These are phyloP conservation scores for Dipodomys stephensi DNA, from an alignment of 2,113 vertebrate species.

Conservation along the genomic window DNA sequence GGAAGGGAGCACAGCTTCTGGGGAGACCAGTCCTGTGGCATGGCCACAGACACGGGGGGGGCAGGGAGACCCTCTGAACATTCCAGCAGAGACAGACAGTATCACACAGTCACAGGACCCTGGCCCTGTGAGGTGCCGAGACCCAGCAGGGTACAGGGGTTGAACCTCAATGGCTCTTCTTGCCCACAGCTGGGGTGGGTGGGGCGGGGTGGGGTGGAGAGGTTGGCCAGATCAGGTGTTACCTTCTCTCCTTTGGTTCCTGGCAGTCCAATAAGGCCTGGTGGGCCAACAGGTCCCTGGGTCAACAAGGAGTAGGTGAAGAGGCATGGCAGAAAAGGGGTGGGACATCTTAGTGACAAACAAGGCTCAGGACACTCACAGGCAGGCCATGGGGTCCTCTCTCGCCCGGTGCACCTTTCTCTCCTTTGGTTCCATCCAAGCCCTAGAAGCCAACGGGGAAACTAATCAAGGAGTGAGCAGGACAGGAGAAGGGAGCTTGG, in stretches of 20 bases:
- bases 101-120: background rate
- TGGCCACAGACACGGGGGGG: too few relatives aligned
- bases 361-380: conserved; percentile 79
- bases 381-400: conserved; percentile 81
- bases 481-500: background rate
- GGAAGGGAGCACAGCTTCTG: background rate
- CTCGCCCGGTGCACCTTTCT: conserved; percentile 85
- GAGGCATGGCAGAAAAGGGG: background rate
- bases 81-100: background rate
- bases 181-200: background rate
- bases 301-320: conserved; percentile 15
- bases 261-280: conserved; percentile 94
- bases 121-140: background rate
- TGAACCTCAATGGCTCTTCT: accelerated
- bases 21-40: background rate
- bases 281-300: conserved; percentile 83
- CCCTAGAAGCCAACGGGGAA: conserved; percentile 79
- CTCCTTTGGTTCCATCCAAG: conserved; percentile 87
- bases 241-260: conserved; percentile 98
- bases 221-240: background rate
- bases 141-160: background rate
- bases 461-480: background rate
- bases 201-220: too few relatives aligned
- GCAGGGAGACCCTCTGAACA: background rate
- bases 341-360: background rate